Evolutionary conservation across 2,888 invertebrate genomes (phyloP), one percentile per base, ranked within the genome.

Genomic region (Orgyia antiqua): DNA sequence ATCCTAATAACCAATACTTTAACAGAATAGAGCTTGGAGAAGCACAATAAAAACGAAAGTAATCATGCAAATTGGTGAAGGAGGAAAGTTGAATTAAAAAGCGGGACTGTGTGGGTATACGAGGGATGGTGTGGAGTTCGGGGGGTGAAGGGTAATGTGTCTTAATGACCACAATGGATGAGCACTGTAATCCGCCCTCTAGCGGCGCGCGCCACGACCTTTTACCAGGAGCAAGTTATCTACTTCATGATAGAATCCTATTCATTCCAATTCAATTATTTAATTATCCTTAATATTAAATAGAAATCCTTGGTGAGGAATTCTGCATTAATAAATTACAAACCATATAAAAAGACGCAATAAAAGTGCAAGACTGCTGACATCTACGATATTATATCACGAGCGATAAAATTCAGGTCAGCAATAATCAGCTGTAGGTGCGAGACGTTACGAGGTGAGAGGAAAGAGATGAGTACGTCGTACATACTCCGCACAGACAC

Each of bases 41-140:
- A 59, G 72, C 70, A 71, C 78, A 83, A 84, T 84, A 83, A 86
- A 87, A 86, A 78, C 71, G 78, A 83, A 82, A 84, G 86, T 84
- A 84, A 87, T 87, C 87, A 87, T 86, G 87, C 86, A 87, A 87
- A 87, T 87, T 82, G 82, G 68, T 61, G 63, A 67, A 62, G 73
- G 68, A 77, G 70, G 73, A 77, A 84, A 83, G 87, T 84, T 83
- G 86, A 87, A 87, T 87, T 87, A 86, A 86, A 84, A 83, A 79
- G 72, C 73, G 71, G 73, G 70, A 67, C 60, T 61, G 65, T 51
- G 58, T 54, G 38, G 58, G 55, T 13, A 19, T 3, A 25, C 40
- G 55, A 44, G 43, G 53, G 38, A 42, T 32, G 18, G 28, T 33
- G 42, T 35, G 42, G 34, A 17, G 39, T 11, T 51, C 37, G 43